Base-by-base conservation (phyloP, 2,797 vertebrate genomes). In the Phrynocephalus forsythii region DNA sequence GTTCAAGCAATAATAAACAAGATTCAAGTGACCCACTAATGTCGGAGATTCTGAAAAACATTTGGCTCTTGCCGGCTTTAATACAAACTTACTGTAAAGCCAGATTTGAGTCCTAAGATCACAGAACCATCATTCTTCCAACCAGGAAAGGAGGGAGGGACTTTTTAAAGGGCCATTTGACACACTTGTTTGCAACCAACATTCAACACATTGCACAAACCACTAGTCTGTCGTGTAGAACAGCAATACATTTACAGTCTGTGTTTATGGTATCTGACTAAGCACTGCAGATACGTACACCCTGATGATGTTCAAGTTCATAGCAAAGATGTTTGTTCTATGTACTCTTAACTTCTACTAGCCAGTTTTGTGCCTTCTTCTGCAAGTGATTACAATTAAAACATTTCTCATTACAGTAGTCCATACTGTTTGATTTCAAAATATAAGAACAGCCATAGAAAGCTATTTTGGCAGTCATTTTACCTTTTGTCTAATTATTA, bases 331-430 rank as follows among this genome's bases (percentile, higher is more conserved):
- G 20, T 82, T 86, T 88, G 83, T 91, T 9, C 80, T 7, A 89
- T 38, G 16, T 82, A 60, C 90, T 10, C 69, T 44, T 73, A 82
- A 44, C 0, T 0, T 75, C 88, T 82, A 88, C 90, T 60, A 77
- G 84, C 89, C 90, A 66, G 2, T 50, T 94, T 95, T 93, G 93
- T 93, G 90, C 79, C 85, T 84, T 86, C 67, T 44, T 16, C 68
- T 30, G 16, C 56, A 77, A 90, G 81, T 44, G 13, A 72, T 84
- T 85, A 71, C 1, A 5, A 60, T 52, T 71, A 60, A 86, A 86
- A 82, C 8, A 67, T 79, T 83, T 71, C 83, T 0, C 30, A 79
- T 9, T 88, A n/a, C n/a, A n/a, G n/a, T n/a, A 81, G 86, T 76
- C 26, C 44, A 82, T 82, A 80, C 92, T 69, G 87, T 18, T 8